Conservation (phyloP, 53 echinoderm and acorn worm genomes). For the Crossaster papposus region DNA sequence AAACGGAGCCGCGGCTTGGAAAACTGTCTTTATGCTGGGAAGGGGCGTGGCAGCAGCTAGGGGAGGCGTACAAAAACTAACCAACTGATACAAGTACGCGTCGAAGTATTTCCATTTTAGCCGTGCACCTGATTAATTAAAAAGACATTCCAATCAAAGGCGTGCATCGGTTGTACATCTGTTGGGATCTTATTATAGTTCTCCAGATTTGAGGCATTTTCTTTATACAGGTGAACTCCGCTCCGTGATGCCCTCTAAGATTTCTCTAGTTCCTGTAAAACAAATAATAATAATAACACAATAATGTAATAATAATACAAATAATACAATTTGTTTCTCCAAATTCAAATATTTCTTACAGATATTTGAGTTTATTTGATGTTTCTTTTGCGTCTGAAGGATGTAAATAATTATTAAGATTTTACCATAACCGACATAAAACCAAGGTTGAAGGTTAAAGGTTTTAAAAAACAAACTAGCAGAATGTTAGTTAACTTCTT, state of each 20-base stretch:
- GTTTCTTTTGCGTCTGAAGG: no score
- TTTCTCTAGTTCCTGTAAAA: constrained; percentile 19
- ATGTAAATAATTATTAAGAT: no score
- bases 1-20: no score
- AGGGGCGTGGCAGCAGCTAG: not conserved
- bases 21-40: not conserved
- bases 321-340: not conserved
- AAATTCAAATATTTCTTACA: not conserved
- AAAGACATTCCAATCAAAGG: not conserved
- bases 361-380: not conserved
- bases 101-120: not conserved
- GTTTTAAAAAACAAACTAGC: no score
- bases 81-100: not conserved
- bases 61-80: not conserved
- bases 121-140: not conserved
- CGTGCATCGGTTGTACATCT: not conserved
- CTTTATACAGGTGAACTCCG: not conserved
- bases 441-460: no score
- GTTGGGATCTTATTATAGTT: not conserved
- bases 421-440: no score
- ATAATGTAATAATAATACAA: not conserved
- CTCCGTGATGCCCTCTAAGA: not conserved
- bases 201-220: constrained; percentile 25
- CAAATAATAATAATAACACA: not conserved
- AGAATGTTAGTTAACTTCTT: no score